phyloP scores from a whole-genome alignment of 2,113 vertebrate species.

The Dascyllus trimaculatus region DNA sequence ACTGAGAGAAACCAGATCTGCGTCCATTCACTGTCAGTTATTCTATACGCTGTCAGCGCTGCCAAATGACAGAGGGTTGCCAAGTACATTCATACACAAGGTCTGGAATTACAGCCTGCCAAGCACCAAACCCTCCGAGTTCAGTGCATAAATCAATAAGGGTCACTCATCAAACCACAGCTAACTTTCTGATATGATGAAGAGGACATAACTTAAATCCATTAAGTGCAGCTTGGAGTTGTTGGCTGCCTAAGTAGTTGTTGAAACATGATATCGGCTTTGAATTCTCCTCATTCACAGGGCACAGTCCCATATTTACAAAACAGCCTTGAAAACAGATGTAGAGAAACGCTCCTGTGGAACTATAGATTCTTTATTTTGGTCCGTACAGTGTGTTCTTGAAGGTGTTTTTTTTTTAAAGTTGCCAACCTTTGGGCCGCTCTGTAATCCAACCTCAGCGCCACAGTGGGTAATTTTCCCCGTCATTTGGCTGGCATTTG shows the following conservation, averaged over 20 bases:
- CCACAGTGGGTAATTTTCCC: constrained; percentile 52
- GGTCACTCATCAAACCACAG: not conserved
- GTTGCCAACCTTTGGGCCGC: constrained; percentile 24
- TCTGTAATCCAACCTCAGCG: constrained; percentile 51
- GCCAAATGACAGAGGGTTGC: not conserved
- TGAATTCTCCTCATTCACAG: too few relatives aligned
- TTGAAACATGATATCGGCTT: too few relatives aligned
- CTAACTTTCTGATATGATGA: not conserved
- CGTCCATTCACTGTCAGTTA: too few relatives aligned
- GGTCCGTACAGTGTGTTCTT: constrained; percentile 1
- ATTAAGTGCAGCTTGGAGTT: too few relatives aligned
- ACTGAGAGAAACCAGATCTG: not conserved
- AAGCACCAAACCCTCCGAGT: not conserved
- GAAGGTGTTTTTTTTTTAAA: constrained; percentile 26
- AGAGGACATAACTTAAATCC: too few relatives aligned
- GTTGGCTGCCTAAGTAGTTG: too few relatives aligned
- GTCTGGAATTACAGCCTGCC: constrained; percentile 33
- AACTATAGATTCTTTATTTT: constrained; percentile 10
- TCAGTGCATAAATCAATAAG: constrained; percentile 7
- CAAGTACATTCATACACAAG: not conserved
- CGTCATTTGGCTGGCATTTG: constrained; percentile 58
- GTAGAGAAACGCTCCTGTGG: not conserved
- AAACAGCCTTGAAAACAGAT: constrained; percentile 16
- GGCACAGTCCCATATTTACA: not conserved
- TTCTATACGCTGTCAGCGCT: not conserved